A percentile compares a stretch with the other conserved stretches of the same genome.
These are phyloP conservation scores for Volucella bombylans DNA, from an alignment of 2,888 invertebrate genomes.

Conservation along the genomic window DNA sequence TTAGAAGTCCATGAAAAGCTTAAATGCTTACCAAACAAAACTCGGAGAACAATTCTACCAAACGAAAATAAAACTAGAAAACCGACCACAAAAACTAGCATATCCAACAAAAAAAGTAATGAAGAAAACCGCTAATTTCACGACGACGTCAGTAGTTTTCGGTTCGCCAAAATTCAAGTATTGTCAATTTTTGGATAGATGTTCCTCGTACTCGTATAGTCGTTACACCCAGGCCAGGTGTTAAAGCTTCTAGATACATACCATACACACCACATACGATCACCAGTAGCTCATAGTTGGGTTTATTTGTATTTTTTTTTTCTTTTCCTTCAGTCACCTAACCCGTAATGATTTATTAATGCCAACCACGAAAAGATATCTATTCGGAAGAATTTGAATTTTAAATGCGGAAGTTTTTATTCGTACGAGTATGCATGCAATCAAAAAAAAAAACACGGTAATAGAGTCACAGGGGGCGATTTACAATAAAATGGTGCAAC, in stretches of 20 bases:
- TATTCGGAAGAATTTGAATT: conserved; percentile 48
- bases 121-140: conserved; percentile 17
- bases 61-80: conserved; percentile 22
- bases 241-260: conserved; percentile 19
- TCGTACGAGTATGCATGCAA: not conserved
- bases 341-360: conserved; percentile 37
- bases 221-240: conserved; percentile 19
- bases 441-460: not conserved
- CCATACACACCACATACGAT: not conserved
- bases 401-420: conserved; percentile 52
- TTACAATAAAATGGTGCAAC: conserved; percentile 8
- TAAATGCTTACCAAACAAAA: conserved; percentile 31
- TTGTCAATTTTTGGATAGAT: conserved; percentile 12
- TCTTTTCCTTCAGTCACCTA: not conserved
- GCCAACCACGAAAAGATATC: conserved; percentile 24
- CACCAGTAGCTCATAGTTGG: not conserved
- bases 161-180: conserved; percentile 6
- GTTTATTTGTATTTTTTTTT: conserved; percentile 1
- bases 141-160: conserved; percentile 34
- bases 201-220: no score
- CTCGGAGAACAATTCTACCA: not conserved
- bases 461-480: not conserved
- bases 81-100: conserved; percentile 26
- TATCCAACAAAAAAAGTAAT: conserved; percentile 32
- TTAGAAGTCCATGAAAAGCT: conserved; percentile 29